A percentile compares a stretch with the other conserved stretches of the same genome.
phyloP scores from a whole-genome alignment of 2,113 vertebrate species.

The Erythrolamprus reginae region DNA sequence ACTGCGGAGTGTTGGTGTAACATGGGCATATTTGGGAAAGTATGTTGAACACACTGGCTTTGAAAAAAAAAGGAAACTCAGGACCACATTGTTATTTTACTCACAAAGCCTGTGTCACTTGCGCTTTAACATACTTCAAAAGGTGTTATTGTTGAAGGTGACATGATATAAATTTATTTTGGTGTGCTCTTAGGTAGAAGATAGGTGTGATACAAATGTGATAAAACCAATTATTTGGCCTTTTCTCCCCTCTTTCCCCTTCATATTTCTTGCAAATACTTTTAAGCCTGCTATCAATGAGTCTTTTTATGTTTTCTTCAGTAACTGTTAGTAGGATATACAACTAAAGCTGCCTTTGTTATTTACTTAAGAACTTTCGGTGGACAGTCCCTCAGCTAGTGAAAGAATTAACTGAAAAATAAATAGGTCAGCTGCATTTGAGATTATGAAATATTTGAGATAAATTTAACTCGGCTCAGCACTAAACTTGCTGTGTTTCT shows the following conservation, averaged over 20 bases:
- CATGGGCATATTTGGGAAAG: no score
- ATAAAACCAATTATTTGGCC: not conserved
- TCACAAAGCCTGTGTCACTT: not conserved
- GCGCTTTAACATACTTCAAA: not conserved
- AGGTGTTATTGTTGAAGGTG: not conserved
- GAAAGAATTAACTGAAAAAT: not conserved
- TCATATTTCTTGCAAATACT: not conserved
- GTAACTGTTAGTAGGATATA: not conserved
- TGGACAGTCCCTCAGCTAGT: not conserved
- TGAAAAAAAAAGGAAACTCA: not conserved
- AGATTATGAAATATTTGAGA: not conserved
- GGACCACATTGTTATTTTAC: not conserved
- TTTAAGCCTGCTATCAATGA: not conserved
- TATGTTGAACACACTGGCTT: not conserved
- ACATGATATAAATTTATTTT: not conserved
- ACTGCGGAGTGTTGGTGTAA: no score
- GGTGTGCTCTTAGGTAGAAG: not conserved
- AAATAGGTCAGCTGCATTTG: not conserved
- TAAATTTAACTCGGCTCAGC: not conserved
- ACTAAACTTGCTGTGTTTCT: not conserved
- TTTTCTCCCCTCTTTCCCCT: not conserved
- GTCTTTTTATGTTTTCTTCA: not conserved
- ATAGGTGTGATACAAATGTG: not conserved
- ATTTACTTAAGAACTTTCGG: not conserved
- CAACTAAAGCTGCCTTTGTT: not conserved